These are phyloP conservation scores for Natrix natrix DNA, from an alignment of 2,797 vertebrate species.

Conservation along the genomic window DNA sequence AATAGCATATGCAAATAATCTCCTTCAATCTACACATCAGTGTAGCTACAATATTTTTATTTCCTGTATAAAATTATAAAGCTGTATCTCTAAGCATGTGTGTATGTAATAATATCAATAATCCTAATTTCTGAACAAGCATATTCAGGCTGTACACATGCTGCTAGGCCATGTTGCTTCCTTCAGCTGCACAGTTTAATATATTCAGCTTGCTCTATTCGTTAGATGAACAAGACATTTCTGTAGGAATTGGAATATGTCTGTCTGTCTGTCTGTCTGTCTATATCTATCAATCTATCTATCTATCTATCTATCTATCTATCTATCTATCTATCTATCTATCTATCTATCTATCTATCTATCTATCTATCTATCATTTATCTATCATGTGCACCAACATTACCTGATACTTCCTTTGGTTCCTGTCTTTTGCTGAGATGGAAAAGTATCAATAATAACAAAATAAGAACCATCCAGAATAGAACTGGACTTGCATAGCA, in stretches of 20 bases:
- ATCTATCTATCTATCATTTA: too few species aligned
- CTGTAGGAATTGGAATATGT: neutral
- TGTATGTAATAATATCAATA: neutral
- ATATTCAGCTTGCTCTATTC: neutral
- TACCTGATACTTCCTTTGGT: neutral
- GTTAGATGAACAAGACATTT: neutral
- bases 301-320: too few species aligned
- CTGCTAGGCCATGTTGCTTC: neutral
- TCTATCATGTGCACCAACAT: fast-evolving
- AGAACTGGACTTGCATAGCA: slow-evolving; percentile 6
- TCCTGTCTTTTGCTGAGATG: neutral
- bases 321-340: too few species aligned
- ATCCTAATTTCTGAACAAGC: neutral
- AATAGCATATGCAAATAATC: neutral
- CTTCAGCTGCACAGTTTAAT: neutral
- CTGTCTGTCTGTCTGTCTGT: too few species aligned
- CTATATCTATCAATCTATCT: too few species aligned
- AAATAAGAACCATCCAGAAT: neutral
- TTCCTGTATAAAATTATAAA: neutral
- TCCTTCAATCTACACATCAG: neutral
- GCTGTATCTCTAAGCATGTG: neutral
- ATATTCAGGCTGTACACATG: neutral
- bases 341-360: too few species aligned
- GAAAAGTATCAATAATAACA: fast-evolving
- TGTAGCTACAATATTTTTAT: neutral